Base-by-base conservation (phyloP, 2,113 vertebrate genomes). In the Oreochromis niloticus region DNA sequence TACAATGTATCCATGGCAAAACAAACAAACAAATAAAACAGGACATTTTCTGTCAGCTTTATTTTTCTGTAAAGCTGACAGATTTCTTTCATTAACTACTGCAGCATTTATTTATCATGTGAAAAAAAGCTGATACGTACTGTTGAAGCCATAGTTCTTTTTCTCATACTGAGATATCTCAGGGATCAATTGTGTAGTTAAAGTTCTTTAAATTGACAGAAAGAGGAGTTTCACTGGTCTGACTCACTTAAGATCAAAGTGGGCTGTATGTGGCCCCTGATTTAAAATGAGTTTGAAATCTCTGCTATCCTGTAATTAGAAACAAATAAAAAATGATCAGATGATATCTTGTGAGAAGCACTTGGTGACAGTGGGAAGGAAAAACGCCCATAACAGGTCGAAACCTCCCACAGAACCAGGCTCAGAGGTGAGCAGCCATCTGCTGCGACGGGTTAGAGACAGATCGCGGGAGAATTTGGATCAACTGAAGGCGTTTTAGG, bases 111-210 rank as follows among this genome's bases (percentile, higher is more conserved):
- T 66, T 66, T 66, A 66, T 66, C 9, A 66, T 22, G 19, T 66
- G 34, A 39, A 66, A 66, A 41, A 36, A 66, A 22, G 19, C 6
- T 66, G 34, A 66, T n/a, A 39, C 13, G 61, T 22, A 0, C 61
- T 66, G 34, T 5, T 66, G 34, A 39, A 66, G 39, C 61, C 34
- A 39, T 66, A n/a, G 34, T n/a, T 66, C 32, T 66, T 66, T 66
- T 36, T 39, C 19, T 66, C 61, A 3, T 39, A 22, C 6, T 66
- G 34, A 22, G 34, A 66, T 39, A 13, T 39, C 34, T 39, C 61
- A 39, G 1, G 34, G 19, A 39, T 0, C 10, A 66, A 11, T 0
- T 66, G 34, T 22, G 61, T 39, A 0, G 61, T 66, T 66, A 66
- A 66, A 0, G 34, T 5, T 66, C 34, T 66, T 66, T 66, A 39